These are phyloP conservation scores for Leptopilina drosophilae DNA, from an alignment of 2,888 invertebrate species.

Conservation along the genomic window DNA sequence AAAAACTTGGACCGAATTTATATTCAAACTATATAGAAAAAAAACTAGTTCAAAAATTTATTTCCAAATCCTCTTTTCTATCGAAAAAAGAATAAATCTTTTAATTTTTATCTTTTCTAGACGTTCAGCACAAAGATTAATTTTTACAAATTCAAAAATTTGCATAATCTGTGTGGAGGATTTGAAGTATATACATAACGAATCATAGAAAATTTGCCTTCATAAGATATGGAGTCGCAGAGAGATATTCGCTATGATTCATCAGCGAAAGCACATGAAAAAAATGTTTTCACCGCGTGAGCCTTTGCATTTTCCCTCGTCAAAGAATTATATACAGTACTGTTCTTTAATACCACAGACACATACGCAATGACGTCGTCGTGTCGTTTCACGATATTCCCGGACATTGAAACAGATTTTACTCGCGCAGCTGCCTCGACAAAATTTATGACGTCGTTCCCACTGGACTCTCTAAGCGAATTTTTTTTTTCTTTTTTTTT, in stretches of 20 bases:
- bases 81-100: too few species aligned
- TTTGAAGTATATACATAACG: not conserved
- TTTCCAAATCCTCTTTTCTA: too few species aligned
- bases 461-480: conserved; percentile 33
- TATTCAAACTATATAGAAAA: too few species aligned
- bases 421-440: conserved; percentile 10
- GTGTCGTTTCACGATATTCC: conserved; percentile 21
- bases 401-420: conserved; percentile 17
- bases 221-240: not conserved
- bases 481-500: not conserved
- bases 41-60: too few species aligned
- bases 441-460: conserved; percentile 26
- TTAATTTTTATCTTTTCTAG: too few species aligned
- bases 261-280: not conserved
- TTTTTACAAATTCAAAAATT: too few species aligned
- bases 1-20: too few species aligned
- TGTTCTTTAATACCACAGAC: conserved; percentile 20
- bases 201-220: not conserved
- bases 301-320: conserved; percentile 14
- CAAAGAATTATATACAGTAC: conserved; percentile 23
- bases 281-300: not conserved
- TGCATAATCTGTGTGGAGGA: not conserved
- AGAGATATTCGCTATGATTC: conserved; percentile 6
- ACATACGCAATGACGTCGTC: too few species aligned
- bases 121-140: too few species aligned